These are phyloP conservation scores for Barbus barbus DNA, from an alignment of 2,113 vertebrate species.

Conservation along the genomic window DNA sequence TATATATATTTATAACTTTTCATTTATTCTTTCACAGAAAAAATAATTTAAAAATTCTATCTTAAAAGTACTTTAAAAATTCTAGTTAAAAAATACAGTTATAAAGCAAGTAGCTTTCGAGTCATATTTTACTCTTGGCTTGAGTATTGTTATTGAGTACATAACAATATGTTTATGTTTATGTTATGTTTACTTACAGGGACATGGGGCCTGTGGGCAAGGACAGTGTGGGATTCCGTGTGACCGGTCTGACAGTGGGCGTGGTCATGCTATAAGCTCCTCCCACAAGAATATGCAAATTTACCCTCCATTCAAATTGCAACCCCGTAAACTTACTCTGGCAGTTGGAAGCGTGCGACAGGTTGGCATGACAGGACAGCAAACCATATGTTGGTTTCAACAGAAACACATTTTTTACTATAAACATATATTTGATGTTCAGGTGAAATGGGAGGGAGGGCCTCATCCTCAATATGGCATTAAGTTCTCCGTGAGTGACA, in stretches of 20 bases:
- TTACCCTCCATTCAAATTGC: conserved; percentile 77
- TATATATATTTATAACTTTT: neutral
- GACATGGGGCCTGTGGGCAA: conserved; percentile 62
- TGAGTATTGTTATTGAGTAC: too few relatives aligned
- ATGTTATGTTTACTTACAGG: conserved; percentile 60
- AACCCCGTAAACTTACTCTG: conserved; percentile 77
- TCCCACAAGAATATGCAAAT: conserved; percentile 72
- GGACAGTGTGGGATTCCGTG: conserved; percentile 66
- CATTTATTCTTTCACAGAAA: neutral
- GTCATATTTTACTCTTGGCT: neutral
- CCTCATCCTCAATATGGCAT: conserved; percentile 73
- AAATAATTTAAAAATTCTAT: too few relatives aligned
- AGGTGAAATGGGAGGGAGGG: conserved; percentile 76
- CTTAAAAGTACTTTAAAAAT: too few relatives aligned
- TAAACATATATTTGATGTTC: conserved; percentile 18
- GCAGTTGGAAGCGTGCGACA: conserved; percentile 79
- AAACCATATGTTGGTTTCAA: neutral
- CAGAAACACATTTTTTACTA: neutral
- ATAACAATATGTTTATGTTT: too few relatives aligned
- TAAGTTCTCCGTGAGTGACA: conserved; percentile 70
- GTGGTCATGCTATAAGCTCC: conserved; percentile 70
- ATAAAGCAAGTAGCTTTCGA: neutral
- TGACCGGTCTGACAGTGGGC: conserved; percentile 63
- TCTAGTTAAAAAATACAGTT: neutral
- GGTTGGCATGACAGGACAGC: conserved; percentile 59